Evolutionary conservation across 2,797 vertebrate genomes (phyloP), one percentile per base, ranked within the genome.

Genomic region (Choloepus didactylus): DNA sequence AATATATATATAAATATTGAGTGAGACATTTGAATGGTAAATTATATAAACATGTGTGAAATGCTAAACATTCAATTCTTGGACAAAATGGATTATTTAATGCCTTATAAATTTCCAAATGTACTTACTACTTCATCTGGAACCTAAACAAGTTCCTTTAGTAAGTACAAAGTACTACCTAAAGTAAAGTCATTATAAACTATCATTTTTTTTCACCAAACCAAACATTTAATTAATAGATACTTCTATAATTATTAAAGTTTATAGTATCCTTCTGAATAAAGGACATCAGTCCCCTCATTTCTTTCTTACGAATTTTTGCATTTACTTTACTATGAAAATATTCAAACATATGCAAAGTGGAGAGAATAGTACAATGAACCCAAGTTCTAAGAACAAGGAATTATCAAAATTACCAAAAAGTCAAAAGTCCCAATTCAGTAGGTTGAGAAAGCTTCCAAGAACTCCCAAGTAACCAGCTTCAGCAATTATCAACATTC

Each of bases 251-350:
- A 56, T 56, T 56, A 56, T 56, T 56, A 56, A 56, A 56, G 56
- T 35, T 49, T 27, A 23, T 62, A 64, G 73, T 44, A 90, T 64
- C 38, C 89, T 56, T 93, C 23, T 31, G n/a, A 5, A 87, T 38
- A 49, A 69, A 75, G 27, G 87, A 76, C 16, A 66, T 46, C 54
- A 70, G 44, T 76, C 23, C 76, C 80, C 16, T 6, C 16, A 56
- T 2, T 56, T 56, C 54, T 56, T 56, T 56, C 16, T 56, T 73
- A 41, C 1, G 12, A 62, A 18, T 23, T 15, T 69, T 62, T 70
- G 64, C 31, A 81, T 95, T 89, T 83, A 64, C 41, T 73, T 94
- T 72, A 92, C 19, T 81, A 79, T 67, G 44, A 87, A 83, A 92
- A 83, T 56, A 87, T 16, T 90, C 49, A 66, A 69, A 51, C 69